Evolutionary conservation across 2,888 invertebrate species (phyloP).

Genomic region (Chymomyza amoena): DNA sequence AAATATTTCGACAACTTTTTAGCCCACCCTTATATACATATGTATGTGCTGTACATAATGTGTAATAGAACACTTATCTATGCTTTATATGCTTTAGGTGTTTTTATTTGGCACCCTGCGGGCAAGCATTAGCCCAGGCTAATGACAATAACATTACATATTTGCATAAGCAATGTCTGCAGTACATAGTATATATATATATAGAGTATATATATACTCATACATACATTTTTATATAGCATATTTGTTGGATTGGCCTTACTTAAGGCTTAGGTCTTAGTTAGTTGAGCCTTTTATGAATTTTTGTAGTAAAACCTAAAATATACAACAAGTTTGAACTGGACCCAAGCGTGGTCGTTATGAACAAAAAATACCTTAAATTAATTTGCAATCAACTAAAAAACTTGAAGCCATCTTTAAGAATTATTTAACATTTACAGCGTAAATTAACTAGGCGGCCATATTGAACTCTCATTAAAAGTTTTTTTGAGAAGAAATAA

Average conservation of each 20-base stretch:
- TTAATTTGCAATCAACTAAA: not conserved
- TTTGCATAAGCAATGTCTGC: conserved; percentile 1
- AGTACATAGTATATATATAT: not conserved
- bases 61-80: not conserved
- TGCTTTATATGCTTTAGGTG: not conserved
- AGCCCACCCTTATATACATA: too few species aligned
- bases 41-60: not conserved
- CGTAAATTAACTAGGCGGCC: too few species aligned
- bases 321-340: not conserved
- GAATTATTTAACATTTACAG: too few species aligned
- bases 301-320: too few species aligned
- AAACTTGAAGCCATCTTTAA: not conserved
- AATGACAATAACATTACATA: conserved; percentile 28
- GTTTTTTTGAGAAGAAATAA: too few species aligned
- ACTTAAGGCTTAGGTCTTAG: not conserved
- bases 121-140: conserved; percentile 23
- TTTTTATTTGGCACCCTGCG: not conserved
- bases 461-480: too few species aligned
- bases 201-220: not conserved
- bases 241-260: not conserved
- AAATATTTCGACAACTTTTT: too few species aligned
- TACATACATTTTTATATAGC: not conserved
- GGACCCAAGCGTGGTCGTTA: not conserved
- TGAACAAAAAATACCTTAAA: too few species aligned
- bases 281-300: not conserved